A percentile compares a stretch with the other conserved stretches of the same genome.
phyloP scores from a whole-genome alignment of 2,113 vertebrate species.

The Coturnix japonica region DNA sequence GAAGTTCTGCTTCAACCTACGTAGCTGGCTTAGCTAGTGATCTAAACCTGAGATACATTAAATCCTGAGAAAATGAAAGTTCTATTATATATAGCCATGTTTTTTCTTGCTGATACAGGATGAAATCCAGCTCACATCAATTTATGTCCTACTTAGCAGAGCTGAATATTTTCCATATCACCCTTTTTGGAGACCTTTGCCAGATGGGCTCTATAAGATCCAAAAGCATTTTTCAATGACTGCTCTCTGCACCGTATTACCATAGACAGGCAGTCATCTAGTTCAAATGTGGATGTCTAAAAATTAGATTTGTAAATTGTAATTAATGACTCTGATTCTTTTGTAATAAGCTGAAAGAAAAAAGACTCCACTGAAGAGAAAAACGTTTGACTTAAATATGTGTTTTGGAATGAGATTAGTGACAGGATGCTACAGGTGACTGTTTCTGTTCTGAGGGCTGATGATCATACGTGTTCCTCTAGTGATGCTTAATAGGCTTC shows the following conservation, averaged over 20 bases:
- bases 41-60: not conserved
- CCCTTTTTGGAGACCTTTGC: not conserved
- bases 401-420: not conserved
- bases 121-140: not conserved
- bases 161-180: constrained; percentile 15
- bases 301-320: constrained; percentile 17
- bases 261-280: not conserved
- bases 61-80: not conserved
- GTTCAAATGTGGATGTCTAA: not conserved
- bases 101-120: not conserved
- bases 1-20: not conserved
- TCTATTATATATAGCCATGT: not conserved
- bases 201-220: not conserved
- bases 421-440: not conserved
- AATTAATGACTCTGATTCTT: not conserved
- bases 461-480: not conserved
- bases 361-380: not conserved
- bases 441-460: not conserved
- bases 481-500: not conserved
- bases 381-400: not conserved
- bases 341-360: not conserved
- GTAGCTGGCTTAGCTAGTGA: not conserved
- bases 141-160: not conserved
- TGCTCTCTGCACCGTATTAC: not conserved
- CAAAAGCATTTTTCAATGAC: not conserved